Evolutionary conservation across 2,113 vertebrate species (phyloP).

Genomic region (Amblyopsis rosae): DNA sequence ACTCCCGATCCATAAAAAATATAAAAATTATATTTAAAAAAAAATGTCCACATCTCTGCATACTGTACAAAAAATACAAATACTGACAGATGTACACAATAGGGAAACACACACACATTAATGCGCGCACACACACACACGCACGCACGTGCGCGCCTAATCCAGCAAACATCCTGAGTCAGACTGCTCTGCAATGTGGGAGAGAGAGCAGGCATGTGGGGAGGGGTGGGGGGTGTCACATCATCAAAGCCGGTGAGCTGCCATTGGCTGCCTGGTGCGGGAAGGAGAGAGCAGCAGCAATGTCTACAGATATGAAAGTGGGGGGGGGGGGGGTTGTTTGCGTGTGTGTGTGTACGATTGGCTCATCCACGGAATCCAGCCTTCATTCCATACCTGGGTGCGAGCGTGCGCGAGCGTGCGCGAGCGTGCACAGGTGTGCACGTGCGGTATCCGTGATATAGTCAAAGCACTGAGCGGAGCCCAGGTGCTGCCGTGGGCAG

Average conservation of each 20-base stretch:
- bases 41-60: constrained; percentile 5
- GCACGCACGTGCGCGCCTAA: constrained; percentile 4
- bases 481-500: no score
- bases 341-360: no score
- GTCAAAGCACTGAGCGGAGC: no score
- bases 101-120: background rate
- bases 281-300: background rate
- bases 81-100: constrained; percentile 15
- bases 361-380: no score
- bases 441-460: no score
- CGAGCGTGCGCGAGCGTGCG: background rate
- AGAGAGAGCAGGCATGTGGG: background rate
- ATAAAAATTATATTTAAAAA: constrained; percentile 23
- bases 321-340: no score
- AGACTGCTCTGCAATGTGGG: background rate
- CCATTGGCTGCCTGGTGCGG: constrained; percentile 15
- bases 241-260: background rate
- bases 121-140: background rate
- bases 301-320: no score
- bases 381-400: no score
- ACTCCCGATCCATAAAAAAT: background rate
- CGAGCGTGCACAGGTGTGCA: background rate
- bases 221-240: background rate
- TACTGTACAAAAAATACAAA: constrained; percentile 12
- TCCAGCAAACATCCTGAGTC: constrained; percentile 15